Base-by-base conservation (phyloP, 2,113 vertebrate genomes). In the Rhegmatorhina hoffmannsi region DNA sequence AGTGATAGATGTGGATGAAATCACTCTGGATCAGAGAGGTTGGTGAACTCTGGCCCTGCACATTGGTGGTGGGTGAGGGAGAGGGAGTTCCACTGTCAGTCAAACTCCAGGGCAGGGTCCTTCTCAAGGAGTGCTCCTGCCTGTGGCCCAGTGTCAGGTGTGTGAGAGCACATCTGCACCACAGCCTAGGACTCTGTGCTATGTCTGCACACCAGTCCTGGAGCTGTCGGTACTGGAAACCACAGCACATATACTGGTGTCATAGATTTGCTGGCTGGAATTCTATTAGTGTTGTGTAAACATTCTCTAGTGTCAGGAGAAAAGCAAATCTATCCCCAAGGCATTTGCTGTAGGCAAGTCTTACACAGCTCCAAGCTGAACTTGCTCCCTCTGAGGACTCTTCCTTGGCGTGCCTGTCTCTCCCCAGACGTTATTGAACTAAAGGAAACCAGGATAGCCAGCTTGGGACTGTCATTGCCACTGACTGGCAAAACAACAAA, bases 101-200 rank as follows among this genome's bases (percentile, higher is more conserved):
- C 43, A 56, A 87, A 50, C 14, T 43, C 28, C 17, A 46, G 49
- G 47, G 7, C 53, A 34, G 21, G 13, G 29, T 46, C n/a, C 12
- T 34, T 63, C 43, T 87, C 29, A 18, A 60, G 52, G 59, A 62
- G 15, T 11, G 31, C 28, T 72, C 40, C 31, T 60, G 72, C 18
- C n/a, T 23, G 2, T 25, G 58, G 55, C 31, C 21, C 15, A 19
- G 43, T 56, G 38, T 49, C 49, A 66, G 34, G 24, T 84, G 53
- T 62, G 77, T 33, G 40, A 62, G 52, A n/a, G n/a, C 16, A 4
- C 25, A 4, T 53, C 38, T 67, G 26, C 16, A 17, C 31, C 17
- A 10, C 28, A 2, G 2, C 9, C 36, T 82, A 2, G 0, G 34
- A 5, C n/a, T 31, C n/a, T n/a, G 36, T 46, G 40, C 67, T 56